These are phyloP conservation scores for Corvus moneduloides DNA, from an alignment of 2,113 vertebrate species.

Conservation along the genomic window DNA sequence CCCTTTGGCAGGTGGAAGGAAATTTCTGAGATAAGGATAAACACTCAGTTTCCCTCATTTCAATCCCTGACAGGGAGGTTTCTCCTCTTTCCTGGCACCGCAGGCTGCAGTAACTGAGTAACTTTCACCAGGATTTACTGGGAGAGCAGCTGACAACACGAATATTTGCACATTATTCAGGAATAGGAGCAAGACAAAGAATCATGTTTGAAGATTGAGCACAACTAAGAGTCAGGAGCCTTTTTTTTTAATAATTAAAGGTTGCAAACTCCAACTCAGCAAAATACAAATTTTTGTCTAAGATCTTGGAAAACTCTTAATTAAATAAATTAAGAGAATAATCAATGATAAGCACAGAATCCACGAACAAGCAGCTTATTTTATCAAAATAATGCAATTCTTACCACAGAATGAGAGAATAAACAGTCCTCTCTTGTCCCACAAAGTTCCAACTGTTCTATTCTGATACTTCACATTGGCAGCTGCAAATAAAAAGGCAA, in stretches of 20 bases:
- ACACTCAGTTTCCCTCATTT: not conserved
- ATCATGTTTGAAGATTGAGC: not conserved
- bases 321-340: not conserved
- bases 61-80: not conserved
- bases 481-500: slow-evolving; percentile 59
- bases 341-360: not conserved
- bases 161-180: not conserved
- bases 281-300: not conserved
- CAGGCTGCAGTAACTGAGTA: not conserved
- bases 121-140: not conserved
- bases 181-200: not conserved
- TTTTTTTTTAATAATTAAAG: not conserved
- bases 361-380: not conserved
- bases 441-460: not conserved
- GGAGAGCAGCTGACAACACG: not conserved
- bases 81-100: not conserved
- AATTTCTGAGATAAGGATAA: not conserved
- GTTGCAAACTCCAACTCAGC: not conserved
- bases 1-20: not conserved
- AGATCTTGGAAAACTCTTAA: not conserved
- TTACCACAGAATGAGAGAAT: slow-evolving; percentile 61
- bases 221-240: not conserved
- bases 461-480: slow-evolving; percentile 51
- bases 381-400: not conserved
- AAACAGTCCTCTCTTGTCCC: slow-evolving; percentile 22